Base-by-base conservation (phyloP, 2,888 invertebrate species). In the Parnassius glacialis region DNA sequence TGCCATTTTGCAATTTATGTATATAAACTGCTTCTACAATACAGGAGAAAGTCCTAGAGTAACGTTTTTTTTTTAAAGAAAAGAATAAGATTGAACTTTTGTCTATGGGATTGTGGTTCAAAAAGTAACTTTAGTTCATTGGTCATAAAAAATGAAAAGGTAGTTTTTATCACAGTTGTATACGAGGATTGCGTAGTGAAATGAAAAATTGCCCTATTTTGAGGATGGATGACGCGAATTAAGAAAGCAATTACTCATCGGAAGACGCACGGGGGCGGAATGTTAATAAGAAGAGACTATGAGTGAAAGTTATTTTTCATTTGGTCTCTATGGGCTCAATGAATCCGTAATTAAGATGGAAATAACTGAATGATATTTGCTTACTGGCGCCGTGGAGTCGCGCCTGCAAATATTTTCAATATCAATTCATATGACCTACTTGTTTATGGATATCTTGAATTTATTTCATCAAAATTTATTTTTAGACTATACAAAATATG, bases 221-320 rank as follows among this genome's bases (percentile, higher is more conserved):
- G 84, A 87, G 87, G 88, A 92, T 91, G 87, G 87, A 92, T 92
- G 92, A 85, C 86, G 84, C 79, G 84, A 92, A 92, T 92, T 92
- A 92, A 92, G 91, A 87, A 86, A 87, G 90, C 90, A 91, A 92
- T 92, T 90, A 89, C 90, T 92, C 92, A 92, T 91, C 89, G 84
- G 79, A 80, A 81, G 81, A 84, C 79, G 83, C 78, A 85, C 89
- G 81, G 82, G 88, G 88, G 87, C 77, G 84, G 89, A 88, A 91
- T 91, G 87, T 84, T 90, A 91, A 92, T 92, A 88, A 87, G 90
- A 85, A 71, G 81, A 82, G 78, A 84, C 80, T 82, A 81, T 81
- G 80, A 73, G 78, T 70, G 70, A 75, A 79, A 83, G 83, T 79
- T 81, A 87, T 89, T 87, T 88, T 86, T 88, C 87, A 88, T 85